Percentiles rank a stretch among this genome's conserved stretches.
These are phyloP conservation scores for Acanthosepion pharaonis DNA, from an alignment of 2,888 invertebrate species.

Conservation along the genomic window DNA sequence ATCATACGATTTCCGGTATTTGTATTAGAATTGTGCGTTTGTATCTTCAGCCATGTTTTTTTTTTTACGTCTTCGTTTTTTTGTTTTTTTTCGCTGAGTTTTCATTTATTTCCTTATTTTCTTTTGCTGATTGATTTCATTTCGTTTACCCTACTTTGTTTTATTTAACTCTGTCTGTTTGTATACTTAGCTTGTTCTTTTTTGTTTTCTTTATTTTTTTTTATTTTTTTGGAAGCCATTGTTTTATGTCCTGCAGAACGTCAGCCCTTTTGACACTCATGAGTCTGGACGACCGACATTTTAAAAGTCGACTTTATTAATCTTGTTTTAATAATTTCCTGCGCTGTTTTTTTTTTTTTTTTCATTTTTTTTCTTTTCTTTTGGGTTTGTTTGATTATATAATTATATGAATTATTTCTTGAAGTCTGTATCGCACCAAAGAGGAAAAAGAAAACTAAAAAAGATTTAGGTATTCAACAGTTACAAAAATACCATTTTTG, in stretches of 20 bases:
- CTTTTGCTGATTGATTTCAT: constrained; percentile 23
- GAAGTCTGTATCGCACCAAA: too few relatives aligned
- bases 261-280: neutral
- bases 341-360: neutral
- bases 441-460: too few relatives aligned
- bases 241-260: neutral
- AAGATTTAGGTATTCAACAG: too few relatives aligned
- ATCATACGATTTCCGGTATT: neutral
- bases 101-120: neutral
- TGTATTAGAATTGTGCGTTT: neutral
- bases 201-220: neutral
- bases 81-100: neutral
- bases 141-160: neutral
- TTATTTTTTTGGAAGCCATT: neutral
- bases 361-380: neutral
- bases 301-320: neutral
- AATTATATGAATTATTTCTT: too few relatives aligned
- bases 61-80: neutral
- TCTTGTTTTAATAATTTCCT: constrained; percentile 15
- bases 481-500: too few relatives aligned
- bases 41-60: neutral
- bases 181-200: neutral
- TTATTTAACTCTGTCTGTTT: neutral
- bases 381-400: neutral
- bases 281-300: neutral